Evolutionary conservation across 2,888 invertebrate genomes (phyloP), one percentile per base, ranked within the genome.

Genomic region (Brachynemurus nebulosus): DNA sequence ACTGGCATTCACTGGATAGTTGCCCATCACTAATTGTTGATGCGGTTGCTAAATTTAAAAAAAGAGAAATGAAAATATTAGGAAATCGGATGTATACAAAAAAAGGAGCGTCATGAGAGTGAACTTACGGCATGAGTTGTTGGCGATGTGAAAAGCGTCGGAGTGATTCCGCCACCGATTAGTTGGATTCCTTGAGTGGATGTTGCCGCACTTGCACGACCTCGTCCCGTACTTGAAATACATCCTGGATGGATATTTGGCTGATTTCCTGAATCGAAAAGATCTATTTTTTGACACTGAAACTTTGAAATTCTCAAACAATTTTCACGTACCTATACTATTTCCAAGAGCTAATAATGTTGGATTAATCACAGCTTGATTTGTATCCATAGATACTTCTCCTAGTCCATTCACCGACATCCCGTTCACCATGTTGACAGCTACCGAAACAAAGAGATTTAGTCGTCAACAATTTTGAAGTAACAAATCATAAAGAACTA

Each of bases 401-500:
- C 78, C 79, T 33, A 81, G 67, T 43, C 82, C 82, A 57, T 82
- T 82, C 17, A 81, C 78, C 17, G 78, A 75, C 65, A 82, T 78
- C 45, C 82, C 81, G 59, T 81, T 82, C 20, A 81, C 78, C 74
- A 82, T 75, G 59, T 78, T 81, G 45, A 78, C 77, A 51, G 79
- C 80, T 68, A 47, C n/a, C n/a, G n/a, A n/a, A n/a, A 37, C 40
- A 36, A 21, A 4, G 17, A 37, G 19, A 18, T 3, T 9, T 19
- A 14, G 19, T 16, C 19, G 12, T 23, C 9, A 23, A 23, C 23
- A 23, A 23, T 23, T 23, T n/a, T 6, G 9, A 23, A 23, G 9
- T 23, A 23, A 23, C 23, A 23, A 23, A 23, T 23, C 6, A 23
- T n/a, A n/a, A n/a, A n/a, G n/a, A n/a, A n/a, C n/a, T n/a, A n/a